Evolutionary conservation across 2,888 invertebrate species (phyloP).

Genomic region (Podabrus alpinus): DNA sequence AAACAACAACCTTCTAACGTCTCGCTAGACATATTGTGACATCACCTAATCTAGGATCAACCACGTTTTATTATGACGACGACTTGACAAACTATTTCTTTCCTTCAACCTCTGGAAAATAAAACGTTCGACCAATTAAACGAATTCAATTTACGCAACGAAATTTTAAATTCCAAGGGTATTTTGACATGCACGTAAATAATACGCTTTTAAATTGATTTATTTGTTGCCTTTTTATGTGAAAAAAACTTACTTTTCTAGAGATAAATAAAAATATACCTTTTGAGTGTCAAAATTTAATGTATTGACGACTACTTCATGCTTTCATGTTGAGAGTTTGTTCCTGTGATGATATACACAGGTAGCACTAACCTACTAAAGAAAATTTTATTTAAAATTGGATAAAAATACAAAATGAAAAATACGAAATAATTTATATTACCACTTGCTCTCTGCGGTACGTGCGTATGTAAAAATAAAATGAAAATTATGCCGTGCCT

Average conservation of each 20-base stretch:
- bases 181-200: slow-evolving; percentile 16
- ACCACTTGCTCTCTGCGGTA: slow-evolving; percentile 9
- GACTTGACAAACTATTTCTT: slow-evolving; percentile 11
- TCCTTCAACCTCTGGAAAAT: neutral
- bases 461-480: slow-evolving; percentile 13
- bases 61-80: slow-evolving; percentile 27
- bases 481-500: slow-evolving; percentile 13
- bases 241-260: slow-evolving; percentile 9
- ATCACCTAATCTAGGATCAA: slow-evolving; percentile 35
- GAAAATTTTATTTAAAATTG: neutral
- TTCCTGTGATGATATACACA: neutral
- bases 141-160: neutral
- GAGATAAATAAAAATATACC: neutral
- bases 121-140: neutral
- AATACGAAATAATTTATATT: neutral
- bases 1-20: slow-evolving; percentile 35
- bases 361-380: neutral
- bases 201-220: slow-evolving; percentile 21
- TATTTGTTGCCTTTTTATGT: slow-evolving; percentile 11
- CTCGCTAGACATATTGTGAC: slow-evolving; percentile 35
- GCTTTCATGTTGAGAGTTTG: neutral
- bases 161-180: neutral
- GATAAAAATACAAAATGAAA: neutral
- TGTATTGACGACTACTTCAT: neutral
- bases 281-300: neutral